phyloP scores from a whole-genome alignment of 2,113 vertebrate species.

The Xyliphius kryptos region DNA sequence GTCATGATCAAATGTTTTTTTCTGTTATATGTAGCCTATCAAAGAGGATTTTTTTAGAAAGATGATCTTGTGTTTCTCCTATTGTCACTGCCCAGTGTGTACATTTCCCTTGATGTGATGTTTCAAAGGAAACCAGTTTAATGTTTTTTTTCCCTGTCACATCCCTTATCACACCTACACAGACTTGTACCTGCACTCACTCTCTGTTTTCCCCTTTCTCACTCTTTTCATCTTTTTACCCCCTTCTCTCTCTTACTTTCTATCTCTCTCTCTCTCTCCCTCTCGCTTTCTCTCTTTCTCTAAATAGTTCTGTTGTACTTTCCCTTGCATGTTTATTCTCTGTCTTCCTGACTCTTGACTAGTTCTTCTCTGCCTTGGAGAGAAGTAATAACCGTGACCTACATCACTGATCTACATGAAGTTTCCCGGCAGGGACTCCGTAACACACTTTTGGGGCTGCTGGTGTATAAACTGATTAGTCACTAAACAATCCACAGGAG shows the following conservation, averaged over 20 bases:
- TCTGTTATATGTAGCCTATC: background rate
- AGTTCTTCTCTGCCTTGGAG: background rate
- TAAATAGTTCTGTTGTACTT: background rate
- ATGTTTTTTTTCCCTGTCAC: too few relatives aligned
- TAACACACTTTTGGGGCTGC: slow-evolving; percentile 12
- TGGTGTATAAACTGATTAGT: slow-evolving; percentile 27
- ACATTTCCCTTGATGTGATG: background rate
- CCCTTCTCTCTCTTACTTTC: background rate
- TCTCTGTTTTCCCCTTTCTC: background rate
- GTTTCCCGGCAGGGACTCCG: slow-evolving; percentile 22
- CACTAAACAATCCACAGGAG: slow-evolving; percentile 11
- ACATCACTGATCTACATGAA: slow-evolving; percentile 16
- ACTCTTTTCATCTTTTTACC: background rate
- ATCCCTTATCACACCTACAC: background rate
- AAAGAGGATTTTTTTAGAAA: background rate
- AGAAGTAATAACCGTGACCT: slow-evolving; percentile 11
- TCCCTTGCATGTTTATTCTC: background rate
- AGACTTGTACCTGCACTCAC: background rate
- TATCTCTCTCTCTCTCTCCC: slow-evolving; percentile 6
- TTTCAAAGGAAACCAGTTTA: background rate
- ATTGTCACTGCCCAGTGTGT: background rate
- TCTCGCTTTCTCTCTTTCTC: slow-evolving; percentile 4
- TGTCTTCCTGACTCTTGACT: background rate
- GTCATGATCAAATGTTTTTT: background rate
- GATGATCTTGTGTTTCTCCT: background rate